Evolutionary conservation across 2,113 vertebrate genomes (phyloP), one percentile per base, ranked within the genome.

Genomic region (Sinosuthora webbiana): DNA sequence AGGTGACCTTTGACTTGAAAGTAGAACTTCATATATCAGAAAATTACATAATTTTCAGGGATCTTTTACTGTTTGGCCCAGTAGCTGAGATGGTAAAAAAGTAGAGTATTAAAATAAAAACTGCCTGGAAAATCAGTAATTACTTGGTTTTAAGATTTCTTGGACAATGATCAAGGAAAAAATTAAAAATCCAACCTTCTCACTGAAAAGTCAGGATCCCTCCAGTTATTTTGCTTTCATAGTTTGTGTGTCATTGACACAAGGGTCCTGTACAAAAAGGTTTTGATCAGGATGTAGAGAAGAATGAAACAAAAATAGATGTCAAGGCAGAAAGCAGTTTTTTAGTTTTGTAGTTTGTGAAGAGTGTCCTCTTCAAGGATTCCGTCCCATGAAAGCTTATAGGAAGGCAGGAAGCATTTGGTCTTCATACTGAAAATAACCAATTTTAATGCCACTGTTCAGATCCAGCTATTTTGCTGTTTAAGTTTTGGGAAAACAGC

Each of bases 1-100:
- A 95, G 59, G 93, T 97, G 95, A 98, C 95, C 88, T 90, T 89
- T 97, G 65, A 39, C 55, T 95, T 94, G 30, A 31, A 95, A 96
- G 50, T 45, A 90, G 23, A 13, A 65, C 75, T 92, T 62, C 55
- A 95, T n/a, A 59, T 79, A 84, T 22, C 44, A 44, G 31, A 78
- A 84, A 90, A 83, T 62, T 50, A 37, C 41, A 41, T 63, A 10
- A 65, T 87, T 95, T 89, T 90, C 56, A 67, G 35, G 23, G 25
- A 79, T 74, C 15, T 83, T 94, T 91, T 79, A 83, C 67, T 64
- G 18, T 44, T 95, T 94, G 52, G 63, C 24, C 47, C 70, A 13
- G 21, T 50, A 70, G 31, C 41, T 76, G 77, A 88, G 68, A 55
- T 39, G 11, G 27, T 45, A 13, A 69, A 88, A 57, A 52, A n/a